Evolutionary conservation across 2,888 invertebrate genomes (phyloP), one percentile per base, ranked within the genome.

Genomic region (Zonitis immaculata): DNA sequence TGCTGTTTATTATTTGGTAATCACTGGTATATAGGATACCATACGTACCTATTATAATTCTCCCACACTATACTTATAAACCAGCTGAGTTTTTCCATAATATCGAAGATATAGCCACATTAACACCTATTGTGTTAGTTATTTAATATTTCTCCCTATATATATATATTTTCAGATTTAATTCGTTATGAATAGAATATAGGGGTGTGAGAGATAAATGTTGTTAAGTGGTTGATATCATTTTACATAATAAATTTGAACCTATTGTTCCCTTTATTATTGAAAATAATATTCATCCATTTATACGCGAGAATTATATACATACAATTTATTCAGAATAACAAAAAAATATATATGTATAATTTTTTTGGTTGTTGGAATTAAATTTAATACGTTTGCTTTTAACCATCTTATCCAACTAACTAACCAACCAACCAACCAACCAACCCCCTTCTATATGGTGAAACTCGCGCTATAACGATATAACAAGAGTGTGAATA

Each of bases 41-140:
- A 74, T 65, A 65, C 67, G 72, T 70, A 66, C 67, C 72, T 73
- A 73, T 74, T 73, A 74, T 68, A 70, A 71, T 71, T 73, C 71
- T 75, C 75, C 72, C 75, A 75, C 75, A 74, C 73, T 74, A 74
- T 73, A 74, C 73, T n/a, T n/a, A n/a, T n/a, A 74, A 39, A 68
- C 48, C 67, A 54, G 66, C 60, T 63, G 71, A 71, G 70, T 71
- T 70, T 70, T 69, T 69, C 68, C 3, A 67, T 69, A 68, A 68
- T 66, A 63, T 60, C 67, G 66, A 72, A 39, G 73, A 73, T 73
- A 74, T 73, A 73, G 73, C 70, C 72, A 72, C 74, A 75, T 75
- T 75, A 74, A 71, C 71, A 69, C 66, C 69, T 71, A 69, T 74
- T 75, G 72, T 72, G 72, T 73, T 72, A 73, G 72, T 70, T 73